A percentile compares a stretch with the other conserved stretches of the same genome.
Evolutionary conservation across 2,888 invertebrate species (phyloP).

Genomic region (Mythimna loreyi): DNA sequence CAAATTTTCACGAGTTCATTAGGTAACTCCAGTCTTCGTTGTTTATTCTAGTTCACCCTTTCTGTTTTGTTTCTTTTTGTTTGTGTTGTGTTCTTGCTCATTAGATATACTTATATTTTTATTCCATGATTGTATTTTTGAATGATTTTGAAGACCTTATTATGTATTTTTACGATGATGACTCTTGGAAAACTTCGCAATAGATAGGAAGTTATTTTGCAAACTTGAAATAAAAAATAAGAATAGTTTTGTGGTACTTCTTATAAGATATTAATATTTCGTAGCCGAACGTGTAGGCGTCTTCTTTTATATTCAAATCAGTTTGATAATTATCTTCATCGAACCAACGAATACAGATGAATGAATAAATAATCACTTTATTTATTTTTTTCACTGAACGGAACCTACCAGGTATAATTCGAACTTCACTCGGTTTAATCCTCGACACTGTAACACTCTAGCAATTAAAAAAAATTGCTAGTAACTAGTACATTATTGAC

Average conservation of each 20-base stretch:
- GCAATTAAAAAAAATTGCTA: neutral
- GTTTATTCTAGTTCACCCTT: conserved; percentile 82
- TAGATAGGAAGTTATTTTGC: neutral
- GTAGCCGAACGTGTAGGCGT: neutral
- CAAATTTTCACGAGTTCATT: conserved; percentile 85
- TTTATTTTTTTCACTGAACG: too few relatives aligned
- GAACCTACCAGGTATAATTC: too few relatives aligned
- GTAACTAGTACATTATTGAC: neutral
- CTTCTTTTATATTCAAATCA: neutral
- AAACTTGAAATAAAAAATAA: neutral
- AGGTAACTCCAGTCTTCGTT: conserved; percentile 81
- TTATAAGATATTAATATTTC: neutral
- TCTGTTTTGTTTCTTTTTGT: conserved; percentile 75
- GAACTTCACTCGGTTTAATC: too few relatives aligned
- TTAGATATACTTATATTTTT: conserved; percentile 62
- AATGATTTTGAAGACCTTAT: conserved; percentile 11
- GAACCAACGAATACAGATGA: too few relatives aligned
- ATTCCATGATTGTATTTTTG: conserved; percentile 28
- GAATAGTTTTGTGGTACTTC: neutral
- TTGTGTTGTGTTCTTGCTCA: conserved; percentile 74
- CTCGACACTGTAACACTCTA: too few relatives aligned
- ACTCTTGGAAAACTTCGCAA: neutral
- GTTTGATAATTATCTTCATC: neutral
- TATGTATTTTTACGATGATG: neutral
- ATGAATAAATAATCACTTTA: too few relatives aligned